Percentiles rank a stretch among this genome's conserved stretches.
Evolutionary conservation across 2,113 vertebrate genomes (phyloP).

Genomic region (Garra rufa): DNA sequence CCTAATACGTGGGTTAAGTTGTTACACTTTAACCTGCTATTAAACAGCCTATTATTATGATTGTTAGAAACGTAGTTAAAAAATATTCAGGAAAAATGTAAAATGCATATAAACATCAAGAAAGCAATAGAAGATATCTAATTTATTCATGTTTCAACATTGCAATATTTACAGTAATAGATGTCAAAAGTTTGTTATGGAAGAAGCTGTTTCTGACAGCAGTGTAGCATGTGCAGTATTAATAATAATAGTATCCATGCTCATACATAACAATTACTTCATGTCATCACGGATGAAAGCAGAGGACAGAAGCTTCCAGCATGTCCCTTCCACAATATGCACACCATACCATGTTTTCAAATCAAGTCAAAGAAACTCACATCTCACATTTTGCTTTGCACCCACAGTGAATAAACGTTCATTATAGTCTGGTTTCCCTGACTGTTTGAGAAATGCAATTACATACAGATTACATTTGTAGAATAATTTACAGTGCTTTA

Average conservation of each 20-base stretch:
- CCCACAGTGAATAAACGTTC: slow-evolving; percentile 16
- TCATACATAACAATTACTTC: neutral
- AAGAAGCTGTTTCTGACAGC: slow-evolving; percentile 8
- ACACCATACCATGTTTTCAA: neutral
- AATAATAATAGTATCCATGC: neutral
- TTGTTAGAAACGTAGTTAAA: neutral
- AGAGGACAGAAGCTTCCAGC: neutral
- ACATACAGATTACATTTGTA: neutral
- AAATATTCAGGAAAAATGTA: neutral
- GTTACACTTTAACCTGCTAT: neutral
- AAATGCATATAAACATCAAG: neutral
- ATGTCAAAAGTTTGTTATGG: neutral
- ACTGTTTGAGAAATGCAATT: slow-evolving; percentile 12
- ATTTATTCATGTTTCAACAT: neutral
- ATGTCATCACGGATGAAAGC: slow-evolving; percentile 8
- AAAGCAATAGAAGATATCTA: neutral
- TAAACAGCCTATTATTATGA: neutral
- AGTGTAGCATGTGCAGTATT: neutral
- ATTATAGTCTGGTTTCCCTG: slow-evolving; percentile 2
- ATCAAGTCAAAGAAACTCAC: neutral
- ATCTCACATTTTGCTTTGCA: neutral
- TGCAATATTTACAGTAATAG: neutral
- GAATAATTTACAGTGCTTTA: neutral
- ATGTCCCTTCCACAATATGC: neutral
- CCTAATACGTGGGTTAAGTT: neutral